Conservation (phyloP, 2,888 invertebrate genomes). For the Drosophila conformis region DNA sequence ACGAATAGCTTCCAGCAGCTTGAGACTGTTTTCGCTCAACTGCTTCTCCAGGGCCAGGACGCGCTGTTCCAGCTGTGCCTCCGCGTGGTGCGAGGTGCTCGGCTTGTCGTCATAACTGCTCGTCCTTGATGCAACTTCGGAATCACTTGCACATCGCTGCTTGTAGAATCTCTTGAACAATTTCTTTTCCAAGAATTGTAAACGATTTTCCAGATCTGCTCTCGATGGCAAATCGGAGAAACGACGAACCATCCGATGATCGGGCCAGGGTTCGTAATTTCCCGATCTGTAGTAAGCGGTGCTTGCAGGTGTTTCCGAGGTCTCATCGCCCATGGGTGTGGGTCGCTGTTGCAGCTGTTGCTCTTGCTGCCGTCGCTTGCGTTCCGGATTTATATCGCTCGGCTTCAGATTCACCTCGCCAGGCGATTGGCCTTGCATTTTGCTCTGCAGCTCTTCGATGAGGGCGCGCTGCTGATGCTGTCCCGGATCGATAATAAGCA, state of each 20-base stretch:
- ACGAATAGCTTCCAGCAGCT: slow-evolving; percentile 71
- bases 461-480: slow-evolving; percentile 70
- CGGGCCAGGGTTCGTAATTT: slow-evolving; percentile 77
- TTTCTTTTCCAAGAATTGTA: slow-evolving; percentile 82
- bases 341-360: slow-evolving; percentile 55
- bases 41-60: slow-evolving; percentile 81
- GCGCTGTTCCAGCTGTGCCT: slow-evolving; percentile 73
- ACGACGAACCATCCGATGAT: slow-evolving; percentile 82
- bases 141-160: slow-evolving; percentile 84
- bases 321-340: slow-evolving; percentile 79
- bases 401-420: slow-evolving; percentile 76
- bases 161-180: slow-evolving; percentile 81
- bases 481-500: slow-evolving; percentile 34
- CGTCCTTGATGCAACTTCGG: slow-evolving; percentile 82
- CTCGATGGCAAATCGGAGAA: slow-evolving; percentile 83
- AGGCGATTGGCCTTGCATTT: slow-evolving; percentile 62
- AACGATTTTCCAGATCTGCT: slow-evolving; percentile 83
- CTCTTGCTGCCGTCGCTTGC: slow-evolving; percentile 42
- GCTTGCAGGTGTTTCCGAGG: slow-evolving; percentile 84
- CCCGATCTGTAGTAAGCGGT: slow-evolving; percentile 82
- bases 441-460: slow-evolving; percentile 78
- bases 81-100: slow-evolving; percentile 66
- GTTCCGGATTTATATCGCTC: slow-evolving; percentile 76
- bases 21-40: slow-evolving; percentile 78
- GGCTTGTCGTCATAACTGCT: slow-evolving; percentile 55